These are phyloP conservation scores for Samia ricini DNA, from an alignment of 1,140 invertebrate species.

Conservation along the genomic window DNA sequence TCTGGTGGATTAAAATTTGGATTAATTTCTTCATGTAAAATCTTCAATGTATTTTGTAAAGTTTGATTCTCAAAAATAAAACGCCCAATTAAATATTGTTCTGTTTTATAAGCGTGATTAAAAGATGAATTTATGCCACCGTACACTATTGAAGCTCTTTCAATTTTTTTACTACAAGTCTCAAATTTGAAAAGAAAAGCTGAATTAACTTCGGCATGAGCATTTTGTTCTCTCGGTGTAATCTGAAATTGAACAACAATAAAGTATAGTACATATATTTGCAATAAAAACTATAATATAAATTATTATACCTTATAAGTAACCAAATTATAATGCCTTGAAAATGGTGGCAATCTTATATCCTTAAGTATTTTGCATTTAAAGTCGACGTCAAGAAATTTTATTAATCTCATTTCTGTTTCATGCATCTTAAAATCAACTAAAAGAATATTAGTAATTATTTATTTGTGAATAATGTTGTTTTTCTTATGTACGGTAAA, in stretches of 20 bases:
- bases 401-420: constrained; percentile 24
- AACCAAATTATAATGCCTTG: constrained; percentile 26
- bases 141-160: constrained; percentile 76
- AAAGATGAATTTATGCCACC: constrained; percentile 82
- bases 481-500: neutral
- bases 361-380: constrained; percentile 27
- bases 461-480: neutral
- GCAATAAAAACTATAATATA: neutral
- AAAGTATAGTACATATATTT: neutral
- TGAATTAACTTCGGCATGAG: constrained; percentile 84
- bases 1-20: constrained; percentile 80
- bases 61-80: constrained; percentile 63
- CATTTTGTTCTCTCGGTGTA: constrained; percentile 82
- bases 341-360: constrained; percentile 33
- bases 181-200: constrained; percentile 82
- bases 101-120: constrained; percentile 83
- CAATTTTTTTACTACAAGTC: constrained; percentile 30
- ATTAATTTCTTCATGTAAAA: constrained; percentile 79
- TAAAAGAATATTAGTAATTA: constrained; percentile 4
- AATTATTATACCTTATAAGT: constrained; percentile 30
- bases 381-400: constrained; percentile 24
- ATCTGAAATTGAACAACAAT: constrained; percentile 68
- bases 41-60: constrained; percentile 77
- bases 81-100: constrained; percentile 78
- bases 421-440: constrained; percentile 11